Conservation (phyloP, 2,888 invertebrate species). For the Polia nebulosa region DNA sequence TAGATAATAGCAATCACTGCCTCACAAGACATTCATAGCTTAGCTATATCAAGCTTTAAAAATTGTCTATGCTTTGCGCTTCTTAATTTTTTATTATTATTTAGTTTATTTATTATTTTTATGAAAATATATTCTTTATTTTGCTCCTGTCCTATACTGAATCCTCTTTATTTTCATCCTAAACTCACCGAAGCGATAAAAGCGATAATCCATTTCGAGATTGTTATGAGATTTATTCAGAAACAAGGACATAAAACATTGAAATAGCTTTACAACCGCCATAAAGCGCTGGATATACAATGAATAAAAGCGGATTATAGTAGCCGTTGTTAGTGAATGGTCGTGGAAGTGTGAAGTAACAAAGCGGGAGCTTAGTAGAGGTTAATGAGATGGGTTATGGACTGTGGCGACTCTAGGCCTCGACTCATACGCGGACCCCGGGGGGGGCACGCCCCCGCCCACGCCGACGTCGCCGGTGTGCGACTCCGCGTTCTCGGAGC, state of each 20-base stretch:
- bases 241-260: constrained; percentile 66
- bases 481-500: constrained; percentile 89
- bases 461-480: constrained; percentile 88
- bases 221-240: constrained; percentile 53
- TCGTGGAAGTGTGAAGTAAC: constrained; percentile 42
- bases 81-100: constrained; percentile 83
- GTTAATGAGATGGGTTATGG: constrained; percentile 63
- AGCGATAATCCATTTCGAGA: constrained; percentile 63
- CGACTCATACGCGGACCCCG: constrained; percentile 88
- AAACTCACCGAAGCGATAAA: constrained; percentile 73
- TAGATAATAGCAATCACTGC: constrained; percentile 89
- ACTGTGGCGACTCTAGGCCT: constrained; percentile 80
- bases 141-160: constrained; percentile 82
- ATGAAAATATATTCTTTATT: constrained; percentile 74
- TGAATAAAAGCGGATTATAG: constrained; percentile 48
- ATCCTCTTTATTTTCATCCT: constrained; percentile 74
- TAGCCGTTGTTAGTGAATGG: constrained; percentile 46
- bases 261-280: constrained; percentile 71
- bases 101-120: constrained; percentile 79
- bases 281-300: constrained; percentile 52
- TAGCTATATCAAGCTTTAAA: constrained; percentile 87
- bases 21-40: constrained; percentile 91
- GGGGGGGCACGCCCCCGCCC: constrained; percentile 87
- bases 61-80: constrained; percentile 88
- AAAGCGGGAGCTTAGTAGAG: constrained; percentile 40